Evolutionary conservation across 2,113 vertebrate genomes (phyloP).

Genomic region (Lynx canadensis): DNA sequence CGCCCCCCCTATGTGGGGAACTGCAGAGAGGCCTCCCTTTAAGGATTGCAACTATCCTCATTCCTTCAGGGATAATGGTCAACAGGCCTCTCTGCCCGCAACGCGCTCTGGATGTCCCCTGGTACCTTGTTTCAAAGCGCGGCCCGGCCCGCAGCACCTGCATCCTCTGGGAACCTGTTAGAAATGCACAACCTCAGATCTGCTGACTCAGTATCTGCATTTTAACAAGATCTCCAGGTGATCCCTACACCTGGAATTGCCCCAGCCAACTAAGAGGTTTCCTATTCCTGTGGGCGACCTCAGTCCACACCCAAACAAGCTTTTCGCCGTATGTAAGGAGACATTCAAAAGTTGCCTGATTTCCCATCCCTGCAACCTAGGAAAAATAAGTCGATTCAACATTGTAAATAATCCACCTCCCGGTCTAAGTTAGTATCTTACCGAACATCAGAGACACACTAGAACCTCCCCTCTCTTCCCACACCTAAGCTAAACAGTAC

Average conservation of each 20-base stretch:
- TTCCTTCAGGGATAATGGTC: not conserved
- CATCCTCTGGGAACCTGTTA: not conserved
- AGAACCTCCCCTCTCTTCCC: not conserved
- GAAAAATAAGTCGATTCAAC: not conserved
- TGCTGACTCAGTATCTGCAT: not conserved
- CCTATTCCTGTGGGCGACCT: not conserved
- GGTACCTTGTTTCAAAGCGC: not conserved
- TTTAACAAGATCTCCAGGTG: not conserved
- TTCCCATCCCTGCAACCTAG: not conserved
- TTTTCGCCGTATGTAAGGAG: not conserved
- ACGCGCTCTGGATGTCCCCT: not conserved
- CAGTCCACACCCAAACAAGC: not conserved
- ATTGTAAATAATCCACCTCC: not conserved
- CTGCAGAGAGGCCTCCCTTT: not conserved
- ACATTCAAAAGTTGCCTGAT: not conserved
- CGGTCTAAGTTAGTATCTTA: not conserved
- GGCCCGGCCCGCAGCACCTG: not conserved
- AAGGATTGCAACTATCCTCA: not conserved
- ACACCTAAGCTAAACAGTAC: not conserved
- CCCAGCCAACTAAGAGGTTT: not conserved
- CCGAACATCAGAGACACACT: not conserved
- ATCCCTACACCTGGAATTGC: not conserved
- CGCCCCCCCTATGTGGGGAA: too few species aligned
- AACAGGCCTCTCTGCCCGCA: not conserved
- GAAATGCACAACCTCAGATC: not conserved